Evolutionary conservation across 2,888 invertebrate genomes (phyloP), one percentile per base, ranked within the genome.

Genomic region (Cantharis lateralis): DNA sequence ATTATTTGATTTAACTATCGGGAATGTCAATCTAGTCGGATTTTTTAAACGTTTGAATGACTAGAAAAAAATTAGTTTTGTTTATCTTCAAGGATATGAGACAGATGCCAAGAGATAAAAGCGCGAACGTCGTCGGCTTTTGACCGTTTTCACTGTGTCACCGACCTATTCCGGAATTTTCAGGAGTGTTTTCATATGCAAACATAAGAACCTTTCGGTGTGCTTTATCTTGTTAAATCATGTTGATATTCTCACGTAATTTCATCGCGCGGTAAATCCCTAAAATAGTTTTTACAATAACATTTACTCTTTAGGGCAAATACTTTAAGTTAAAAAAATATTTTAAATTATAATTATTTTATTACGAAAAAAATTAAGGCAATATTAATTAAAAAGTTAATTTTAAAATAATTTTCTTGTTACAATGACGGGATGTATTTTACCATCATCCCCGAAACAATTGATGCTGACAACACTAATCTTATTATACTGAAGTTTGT

Each of bases 381-480:
- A 62, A 68, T 62, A 62, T 62, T 61, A 73, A 68, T 73, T 73
- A 73, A 48, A 24, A 15, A 62, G 28, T 24, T 62, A 20, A 28
- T 62, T 26, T 20, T 28, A 62, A 73, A 73, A 73, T 73, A 73
- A 69, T 69, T 62, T 20, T 7, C 69, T 73, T 32, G 69, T 18
- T 26, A 15, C 72, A 68, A 64, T 24, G 72, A 61, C 61, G 26
- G 68, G 68, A 73, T 73, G 68, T 73, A 73, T 68, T 73, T 73
- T 69, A 73, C 68, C 68, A 68, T 62, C 62, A 68, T 61, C 63
- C 26, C 68, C 32, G 62, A 73, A 68, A 62, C 69, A 68, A 69
- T 62, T 69, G 73, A 73, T 68, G 69, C 62, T 73, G 73, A 73
- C 73, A 73, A 73, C 73, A 69, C 68, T 73, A 73, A 73, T 73